Evolutionary conservation across 2,888 invertebrate species (phyloP), one percentile per base, ranked within the genome.

Genomic region (Drosophila tripunctata): DNA sequence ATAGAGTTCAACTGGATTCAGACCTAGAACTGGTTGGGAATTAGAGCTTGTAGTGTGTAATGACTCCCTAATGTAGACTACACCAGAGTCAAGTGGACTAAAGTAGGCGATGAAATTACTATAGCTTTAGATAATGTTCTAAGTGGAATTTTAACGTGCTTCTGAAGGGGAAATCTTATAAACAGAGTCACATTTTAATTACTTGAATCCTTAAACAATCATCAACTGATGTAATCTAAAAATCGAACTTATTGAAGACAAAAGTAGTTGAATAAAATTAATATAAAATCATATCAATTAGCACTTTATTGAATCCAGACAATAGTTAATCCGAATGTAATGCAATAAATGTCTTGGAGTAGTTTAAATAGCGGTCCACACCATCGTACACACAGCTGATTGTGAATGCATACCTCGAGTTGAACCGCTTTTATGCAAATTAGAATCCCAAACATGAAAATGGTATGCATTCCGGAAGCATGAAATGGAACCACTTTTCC

Each of bases 381-480:
- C 36, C n/a, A 48, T 50, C 21, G 30, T 47, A 24, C 17, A 35
- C 24, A 33, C 36, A 12, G 36, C 40, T 41, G 41, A 24, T 50
- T 33, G 40, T 17, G 54, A 19, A 33, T 3, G 36, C 48, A 55
- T 43, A 19, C 30, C 30, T 17, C 14, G 24, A 27, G 30, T 15
- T 17, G 24, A 44, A 19, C 17, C 50, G n/a, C 51, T 43, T 50
- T 58, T 72, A 72, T 65, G 65, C 58, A 45, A 70, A 71, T 57
- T 44, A 51, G 41, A 51, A 35, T 35, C 22, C 43, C 47, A 36
- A 67, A 60, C 48, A 52, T 52, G 55, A 24, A n/a, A 50, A 43
- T 47, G 40, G 43, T 6, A 44, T 33, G 63, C 63, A 50, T 44
- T 21, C 12, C 48, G 54, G 36, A 50, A 45, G 45, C 60, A 41